Base-by-base conservation (phyloP, 2,113 vertebrate species). In the Mormyrus lacerda region DNA sequence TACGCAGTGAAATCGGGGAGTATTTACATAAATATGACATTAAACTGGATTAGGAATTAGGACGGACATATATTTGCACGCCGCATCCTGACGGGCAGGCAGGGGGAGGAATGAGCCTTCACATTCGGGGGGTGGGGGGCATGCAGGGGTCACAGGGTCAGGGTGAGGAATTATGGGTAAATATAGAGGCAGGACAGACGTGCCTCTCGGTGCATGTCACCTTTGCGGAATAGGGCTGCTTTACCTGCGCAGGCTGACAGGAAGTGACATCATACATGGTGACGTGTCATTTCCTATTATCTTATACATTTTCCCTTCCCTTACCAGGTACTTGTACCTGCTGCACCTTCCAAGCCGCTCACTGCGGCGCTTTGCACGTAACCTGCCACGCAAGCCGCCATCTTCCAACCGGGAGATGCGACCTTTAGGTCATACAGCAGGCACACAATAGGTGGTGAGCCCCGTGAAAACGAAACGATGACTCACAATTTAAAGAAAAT, bases 1-100 rank as follows among this genome's bases (percentile, higher is more conserved):
- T 96, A 96, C 94, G 90, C 93, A 94, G 94, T 93, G 95, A 96
- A 96, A 96, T 95, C 93, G 91, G 91, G 92, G 94, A 94, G 94
- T 95, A 96, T 96, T 96, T 96, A 96, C 96, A 96, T 96, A 96
- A 96, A 96, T 95, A 95, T 94, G 94, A 94, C 95, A 96, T 96
- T 96, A 96, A 95, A 95, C 94, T 93, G 92, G 93, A 95, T 95
- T 96, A 95, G 94, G 95, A 96, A 96, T 96, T 95, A 96, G 95
- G 95, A 96, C 92, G 90, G 94, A 95, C 94, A 93, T 93, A 90
- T 90, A 93, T 95, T 93, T 94, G 93, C 90, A 91, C 90, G 90
- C 93, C 92, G 94, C 93, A 93, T 92, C 93, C 91, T 93, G 93
- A 92, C 92, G 90, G 93, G 93, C 92, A 90, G 90, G 82, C 19